A percentile compares a stretch with the other conserved stretches of the same genome.
phyloP scores from a whole-genome alignment of 2,113 vertebrate species.

The Rattus rattus region DNA sequence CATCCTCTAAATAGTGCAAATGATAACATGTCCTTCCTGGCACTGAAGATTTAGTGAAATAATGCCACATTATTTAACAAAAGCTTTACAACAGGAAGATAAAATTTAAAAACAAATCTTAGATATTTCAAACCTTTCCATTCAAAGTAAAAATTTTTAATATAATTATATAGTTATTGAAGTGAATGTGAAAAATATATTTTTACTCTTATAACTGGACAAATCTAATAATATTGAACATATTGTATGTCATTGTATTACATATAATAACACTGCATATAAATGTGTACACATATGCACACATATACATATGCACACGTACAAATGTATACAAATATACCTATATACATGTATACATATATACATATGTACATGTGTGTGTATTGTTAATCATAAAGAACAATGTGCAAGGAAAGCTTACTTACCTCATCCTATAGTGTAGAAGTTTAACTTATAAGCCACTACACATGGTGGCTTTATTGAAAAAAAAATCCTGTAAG shows the following conservation, averaged over 20 bases:
- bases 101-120: slow-evolving; percentile 45
- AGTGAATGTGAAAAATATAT: slow-evolving; percentile 12
- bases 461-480: neutral
- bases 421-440: neutral
- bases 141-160: neutral
- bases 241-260: neutral
- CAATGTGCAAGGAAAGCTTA: slow-evolving; percentile 4
- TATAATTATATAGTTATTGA: neutral
- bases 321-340: too few species aligned
- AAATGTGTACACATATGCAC: too few species aligned
- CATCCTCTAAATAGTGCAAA: neutral
- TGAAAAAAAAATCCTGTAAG: neutral
- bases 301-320: too few species aligned
- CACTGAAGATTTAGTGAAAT: neutral
- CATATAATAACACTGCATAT: neutral
- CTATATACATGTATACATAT: too few species aligned
- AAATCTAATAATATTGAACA: neutral
- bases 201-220: slow-evolving; percentile 30
- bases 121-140: neutral
- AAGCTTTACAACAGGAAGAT: neutral
- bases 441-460: neutral
- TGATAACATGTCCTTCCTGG: slow-evolving; percentile 3
- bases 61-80: neutral
- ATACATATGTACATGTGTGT: neutral
- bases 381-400: neutral